Conservation (phyloP, 2,113 vertebrate genomes). For the Alexandromys fortis region DNA sequence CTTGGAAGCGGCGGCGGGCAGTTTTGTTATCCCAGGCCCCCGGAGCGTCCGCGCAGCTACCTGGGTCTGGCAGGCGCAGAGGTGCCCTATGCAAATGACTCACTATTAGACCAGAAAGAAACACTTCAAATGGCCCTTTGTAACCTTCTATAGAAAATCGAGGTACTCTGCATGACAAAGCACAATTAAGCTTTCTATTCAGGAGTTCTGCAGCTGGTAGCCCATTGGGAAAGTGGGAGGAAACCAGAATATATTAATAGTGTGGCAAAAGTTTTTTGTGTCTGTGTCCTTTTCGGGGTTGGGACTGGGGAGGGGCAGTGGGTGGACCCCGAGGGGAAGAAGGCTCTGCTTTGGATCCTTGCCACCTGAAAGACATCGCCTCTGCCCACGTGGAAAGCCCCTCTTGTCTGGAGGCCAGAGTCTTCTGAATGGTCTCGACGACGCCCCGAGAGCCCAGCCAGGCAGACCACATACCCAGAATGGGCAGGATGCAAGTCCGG, state of each 20-base stretch:
- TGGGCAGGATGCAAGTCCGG: constrained; percentile 62
- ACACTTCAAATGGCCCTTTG: constrained; percentile 87
- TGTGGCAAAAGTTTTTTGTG: constrained; percentile 83
- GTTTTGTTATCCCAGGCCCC: constrained; percentile 34
- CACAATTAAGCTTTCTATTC: constrained; percentile 97
- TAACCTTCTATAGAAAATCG: constrained; percentile 92
- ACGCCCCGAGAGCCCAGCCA: not conserved
- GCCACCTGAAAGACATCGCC: constrained; percentile 75
- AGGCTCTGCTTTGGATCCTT: constrained; percentile 80
- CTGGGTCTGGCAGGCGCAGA: constrained; percentile 80
- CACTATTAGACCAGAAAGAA: constrained; percentile 81
- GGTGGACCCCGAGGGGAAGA: constrained; percentile 61
- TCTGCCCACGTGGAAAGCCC: constrained; percentile 65
- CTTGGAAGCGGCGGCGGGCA: not conserved
- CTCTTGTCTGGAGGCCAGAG: constrained; percentile 55
- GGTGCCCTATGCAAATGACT: constrained; percentile 84
- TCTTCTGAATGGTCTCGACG: constrained; percentile 18
- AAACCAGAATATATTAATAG: constrained; percentile 90
- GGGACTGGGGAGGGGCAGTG: constrained; percentile 49
- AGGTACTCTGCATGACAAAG: constrained; percentile 97
- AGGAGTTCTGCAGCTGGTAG: constrained; percentile 95
- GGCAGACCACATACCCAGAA: not conserved
- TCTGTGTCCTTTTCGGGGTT: constrained; percentile 72
- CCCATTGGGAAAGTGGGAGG: constrained; percentile 91
- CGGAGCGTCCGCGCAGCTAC: constrained; percentile 71